Evolutionary conservation across 2,113 vertebrate genomes (phyloP), one percentile per base, ranked within the genome.

Genomic region (Tychaedon coryphoeus): DNA sequence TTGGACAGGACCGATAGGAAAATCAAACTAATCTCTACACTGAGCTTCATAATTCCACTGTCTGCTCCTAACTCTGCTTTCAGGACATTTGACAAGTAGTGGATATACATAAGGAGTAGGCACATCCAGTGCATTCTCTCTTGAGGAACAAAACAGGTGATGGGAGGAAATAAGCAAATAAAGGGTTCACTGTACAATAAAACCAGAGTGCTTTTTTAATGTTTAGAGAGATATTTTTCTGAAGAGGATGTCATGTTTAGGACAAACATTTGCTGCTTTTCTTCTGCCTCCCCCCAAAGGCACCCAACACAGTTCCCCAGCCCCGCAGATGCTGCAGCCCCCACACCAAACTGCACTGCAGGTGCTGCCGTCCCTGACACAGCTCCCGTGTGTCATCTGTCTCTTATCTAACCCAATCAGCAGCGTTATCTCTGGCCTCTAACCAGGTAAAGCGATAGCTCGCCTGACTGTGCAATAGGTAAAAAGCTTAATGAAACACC

Each of bases 381-480:
- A 40, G 15, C 31, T 26, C 8, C 47, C 3, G 3, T 4, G 28
- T 5, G 16, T 12, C 38, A 40, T 12, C 51, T 2, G 3, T 2
- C 26, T 20, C n/a, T 38, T 10, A 2, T 1, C 6, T 5, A 56
- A 28, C 7, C 17, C 36, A 14, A 10, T 3, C 51, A 36, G 10
- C 14, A 53, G n/a, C 1, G 3, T 25, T 13, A 43, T 5, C 42
- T 6, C 19, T 7, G 8, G 1, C 1, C 1, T 4, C 40, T 7
- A 57, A 74, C 2, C 25, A 50, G 29, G 12, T 17, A 60, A 26
- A 29, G 24, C 0, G 1, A 14, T 14, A 60, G 16, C 45, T 18
- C 7, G 5, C 15, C 1, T 14, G 6, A 15, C 19, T 6, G 4
- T 1, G 8, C 4, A 53, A 36, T 0, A 50, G 3, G 6, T 33